Conservation (phyloP, 1,140 invertebrate species). For the Mamestra configurata region DNA sequence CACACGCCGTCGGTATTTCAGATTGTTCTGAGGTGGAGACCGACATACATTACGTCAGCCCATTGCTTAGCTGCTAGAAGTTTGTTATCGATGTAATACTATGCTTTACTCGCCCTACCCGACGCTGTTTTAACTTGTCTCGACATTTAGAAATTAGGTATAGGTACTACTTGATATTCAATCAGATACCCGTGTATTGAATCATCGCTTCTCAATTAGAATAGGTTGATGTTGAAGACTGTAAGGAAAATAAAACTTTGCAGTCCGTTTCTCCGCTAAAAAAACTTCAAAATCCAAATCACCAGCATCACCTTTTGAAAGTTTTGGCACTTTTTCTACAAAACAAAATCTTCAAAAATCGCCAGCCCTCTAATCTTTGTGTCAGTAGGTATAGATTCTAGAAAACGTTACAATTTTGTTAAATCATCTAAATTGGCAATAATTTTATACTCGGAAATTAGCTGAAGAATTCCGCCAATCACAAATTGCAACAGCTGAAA, state of each 20-base stretch:
- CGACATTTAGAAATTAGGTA: constrained; percentile 45
- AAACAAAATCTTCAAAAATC: background rate
- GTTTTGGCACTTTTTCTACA: background rate
- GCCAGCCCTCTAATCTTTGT: constrained; percentile 49
- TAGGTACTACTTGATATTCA: constrained; percentile 3
- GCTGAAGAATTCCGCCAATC: constrained; percentile 64
- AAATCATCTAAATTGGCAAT: constrained; percentile 60
- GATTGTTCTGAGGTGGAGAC: constrained; percentile 80
- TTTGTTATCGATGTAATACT: constrained; percentile 68
- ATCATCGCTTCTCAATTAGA: background rate
- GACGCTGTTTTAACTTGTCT: constrained; percentile 50
- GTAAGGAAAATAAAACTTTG: background rate
- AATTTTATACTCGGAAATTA: constrained; percentile 62
- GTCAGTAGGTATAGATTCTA: constrained; percentile 52
- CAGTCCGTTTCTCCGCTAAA: background rate
- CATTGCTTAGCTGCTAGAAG: constrained; percentile 72
- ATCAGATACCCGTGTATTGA: constrained; percentile 22
- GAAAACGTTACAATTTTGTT: constrained; percentile 49
- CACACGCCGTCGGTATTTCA: constrained; percentile 86
- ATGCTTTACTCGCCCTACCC: constrained; percentile 55
- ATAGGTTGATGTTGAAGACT: background rate
- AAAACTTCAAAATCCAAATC: background rate
- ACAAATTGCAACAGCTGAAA: constrained; percentile 61
- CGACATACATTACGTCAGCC: constrained; percentile 83
- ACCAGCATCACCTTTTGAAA: background rate